These are phyloP conservation scores for Macroramphosus scolopax DNA, from an alignment of 2,797 vertebrate genomes.

Conservation along the genomic window DNA sequence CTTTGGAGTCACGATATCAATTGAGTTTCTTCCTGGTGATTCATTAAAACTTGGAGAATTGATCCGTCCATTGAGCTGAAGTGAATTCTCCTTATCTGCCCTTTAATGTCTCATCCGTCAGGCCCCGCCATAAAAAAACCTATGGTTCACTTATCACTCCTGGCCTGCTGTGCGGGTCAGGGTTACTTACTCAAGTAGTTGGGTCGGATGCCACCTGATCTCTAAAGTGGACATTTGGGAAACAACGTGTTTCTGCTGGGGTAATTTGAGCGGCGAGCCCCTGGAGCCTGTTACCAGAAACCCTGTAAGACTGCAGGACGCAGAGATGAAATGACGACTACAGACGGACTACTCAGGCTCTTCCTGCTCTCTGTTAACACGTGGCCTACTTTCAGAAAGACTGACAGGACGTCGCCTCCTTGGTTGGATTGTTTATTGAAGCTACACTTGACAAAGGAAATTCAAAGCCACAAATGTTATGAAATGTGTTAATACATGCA, in stretches of 20 bases:
- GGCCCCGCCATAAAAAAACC: conserved; percentile 5
- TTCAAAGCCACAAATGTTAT: no score
- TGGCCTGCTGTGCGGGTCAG: conserved; percentile 44
- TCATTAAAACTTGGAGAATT: conserved; percentile 15
- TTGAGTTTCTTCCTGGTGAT: neutral
- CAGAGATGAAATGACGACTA: conserved; percentile 38
- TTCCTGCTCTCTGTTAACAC: conserved; percentile 33
- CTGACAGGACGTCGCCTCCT: conserved; percentile 8
- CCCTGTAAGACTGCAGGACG: conserved; percentile 56
- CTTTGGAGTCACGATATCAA: no score
- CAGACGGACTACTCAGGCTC: conserved; percentile 33
- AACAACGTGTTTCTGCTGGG: conserved; percentile 53
- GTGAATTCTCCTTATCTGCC: neutral
- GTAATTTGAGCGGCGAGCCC: conserved; percentile 53
- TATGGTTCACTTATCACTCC: conserved; percentile 16
- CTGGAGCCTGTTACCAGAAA: conserved; percentile 51
- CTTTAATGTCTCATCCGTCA: conserved; percentile 4
- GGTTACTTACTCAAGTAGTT: conserved; percentile 20
- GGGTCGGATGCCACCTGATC: conserved; percentile 38
- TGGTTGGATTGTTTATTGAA: conserved; percentile 7
- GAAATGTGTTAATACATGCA: no score
- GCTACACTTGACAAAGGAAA: conserved; percentile 12
- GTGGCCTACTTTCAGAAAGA: conserved; percentile 41
- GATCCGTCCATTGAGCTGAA: conserved; percentile 15
- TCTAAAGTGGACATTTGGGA: conserved; percentile 41